Percentiles rank a stretch among this genome's conserved stretches.
Evolutionary conservation across 1,140 invertebrate species (phyloP).

Genomic region (Papilio polytes): DNA sequence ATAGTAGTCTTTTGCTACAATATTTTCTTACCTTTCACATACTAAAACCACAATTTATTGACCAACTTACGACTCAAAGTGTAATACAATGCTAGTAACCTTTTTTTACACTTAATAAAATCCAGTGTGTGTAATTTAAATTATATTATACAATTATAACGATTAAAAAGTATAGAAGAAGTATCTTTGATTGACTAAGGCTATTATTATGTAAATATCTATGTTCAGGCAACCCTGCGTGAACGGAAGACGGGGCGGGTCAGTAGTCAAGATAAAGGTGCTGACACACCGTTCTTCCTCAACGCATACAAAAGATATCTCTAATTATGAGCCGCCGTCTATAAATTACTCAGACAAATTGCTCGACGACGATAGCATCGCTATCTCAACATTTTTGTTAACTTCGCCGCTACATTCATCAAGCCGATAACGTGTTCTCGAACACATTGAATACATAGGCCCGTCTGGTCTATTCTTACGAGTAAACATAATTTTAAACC

Average conservation of each 20-base stretch:
- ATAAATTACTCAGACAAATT: constrained; percentile 59
- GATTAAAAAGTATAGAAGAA: neutral
- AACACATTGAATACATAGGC: constrained; percentile 39
- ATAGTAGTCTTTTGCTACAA: too few species aligned
- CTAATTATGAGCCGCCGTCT: constrained; percentile 48
- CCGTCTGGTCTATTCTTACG: neutral
- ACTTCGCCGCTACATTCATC: constrained; percentile 49
- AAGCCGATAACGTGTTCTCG: constrained; percentile 43
- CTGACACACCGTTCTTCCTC: constrained; percentile 4
- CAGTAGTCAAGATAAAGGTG: constrained; percentile 38
- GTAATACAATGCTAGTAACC: too few species aligned
- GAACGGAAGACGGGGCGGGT: constrained; percentile 34
- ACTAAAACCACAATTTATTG: too few species aligned
- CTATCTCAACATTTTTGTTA: constrained; percentile 56
- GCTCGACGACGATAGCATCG: constrained; percentile 46
- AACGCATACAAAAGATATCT: constrained; percentile 45
- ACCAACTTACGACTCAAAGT: too few species aligned
- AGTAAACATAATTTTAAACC: too few species aligned
- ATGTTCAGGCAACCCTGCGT: neutral
- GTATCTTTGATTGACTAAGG: neutral
- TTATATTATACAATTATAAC: too few species aligned
- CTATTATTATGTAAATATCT: neutral
- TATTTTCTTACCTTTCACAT: too few species aligned
- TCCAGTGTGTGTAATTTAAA: too few species aligned
- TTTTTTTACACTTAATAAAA: too few species aligned